phyloP scores from a whole-genome alignment of 2,113 vertebrate species.

The Heteronetta atricapilla region DNA sequence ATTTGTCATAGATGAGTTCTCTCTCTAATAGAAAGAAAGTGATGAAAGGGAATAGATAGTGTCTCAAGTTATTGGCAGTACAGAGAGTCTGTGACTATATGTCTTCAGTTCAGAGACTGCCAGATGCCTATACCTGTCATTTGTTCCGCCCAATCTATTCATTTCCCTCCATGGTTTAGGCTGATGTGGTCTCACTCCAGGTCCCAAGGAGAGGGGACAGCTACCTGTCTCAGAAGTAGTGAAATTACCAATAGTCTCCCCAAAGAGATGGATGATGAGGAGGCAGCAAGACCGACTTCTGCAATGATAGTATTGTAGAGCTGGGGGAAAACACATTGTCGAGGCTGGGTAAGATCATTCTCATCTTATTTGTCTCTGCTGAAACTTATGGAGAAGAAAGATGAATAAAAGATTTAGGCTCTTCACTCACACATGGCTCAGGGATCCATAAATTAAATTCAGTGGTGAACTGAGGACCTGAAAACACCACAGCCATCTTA shows the following conservation, averaged over 20 bases:
- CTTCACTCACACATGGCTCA: neutral
- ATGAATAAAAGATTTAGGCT: neutral
- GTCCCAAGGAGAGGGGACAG: neutral
- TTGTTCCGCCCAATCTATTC: neutral
- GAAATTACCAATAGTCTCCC: neutral
- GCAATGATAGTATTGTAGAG: neutral
- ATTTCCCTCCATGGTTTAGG: neutral
- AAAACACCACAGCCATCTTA: neutral
- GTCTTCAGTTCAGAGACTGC: neutral
- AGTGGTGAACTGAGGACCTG: neutral
- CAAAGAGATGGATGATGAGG: neutral
- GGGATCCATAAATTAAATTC: neutral
- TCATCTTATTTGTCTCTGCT: neutral
- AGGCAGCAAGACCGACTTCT: neutral
- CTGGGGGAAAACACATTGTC: neutral
- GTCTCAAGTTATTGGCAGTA: neutral
- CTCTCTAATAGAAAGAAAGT: constrained; percentile 50
- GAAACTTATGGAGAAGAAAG: neutral
- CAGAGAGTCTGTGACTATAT: neutral
- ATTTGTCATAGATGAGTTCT: constrained; percentile 59
- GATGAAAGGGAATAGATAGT: constrained; percentile 48
- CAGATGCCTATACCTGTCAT: neutral
- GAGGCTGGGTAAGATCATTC: neutral
- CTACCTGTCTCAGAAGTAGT: neutral
- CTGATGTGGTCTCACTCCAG: neutral